Evolutionary conservation across 2,113 vertebrate genomes (phyloP), one percentile per base, ranked within the genome.

Genomic region (Cyprinodon variegatus): DNA sequence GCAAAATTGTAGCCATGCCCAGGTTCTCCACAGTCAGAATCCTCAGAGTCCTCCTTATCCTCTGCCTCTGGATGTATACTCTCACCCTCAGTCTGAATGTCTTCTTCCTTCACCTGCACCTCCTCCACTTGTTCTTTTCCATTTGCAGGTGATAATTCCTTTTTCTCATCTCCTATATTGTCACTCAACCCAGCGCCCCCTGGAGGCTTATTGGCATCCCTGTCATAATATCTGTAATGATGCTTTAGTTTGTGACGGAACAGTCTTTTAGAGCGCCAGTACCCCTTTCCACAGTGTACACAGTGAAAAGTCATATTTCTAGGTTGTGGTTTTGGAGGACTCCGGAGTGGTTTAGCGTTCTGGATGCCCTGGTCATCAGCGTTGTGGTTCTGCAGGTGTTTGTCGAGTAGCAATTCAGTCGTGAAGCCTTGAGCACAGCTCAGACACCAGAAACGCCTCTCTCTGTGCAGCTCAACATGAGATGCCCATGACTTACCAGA

Each of bases 401-500:
- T 68, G 2, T 85, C 72, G 0, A 89, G 83, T 0, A 61, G 45
- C 0, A 0, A 57, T 39, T 90, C 83, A 20, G 87, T 29, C 20
- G 8, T 50, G 63, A 92, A 94, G 41, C 92, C 90, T 45, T 38
- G 81, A 46, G 77, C 38, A 37, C 94, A 94, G n/a, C 78, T 77
- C 1, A 86, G 78, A 61, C 92, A 91, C 85, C 90, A 92, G 43
- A 86, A 91, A 0, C 79, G 87, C 12, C 75, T 91, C 29, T 50
- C 65, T 57, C 80, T 75, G 62, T 94, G 93, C 3, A 87, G 13
- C 0, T 90, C 69, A n/a, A 72, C 0, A 15, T 94, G 94, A 57
- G 4, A 39, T 15, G 68, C 3, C 85, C 89, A 92, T 0, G 60
- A 60, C 0, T 40, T 72, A 0, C 0, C 0, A n/a, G 80, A 82